Evolutionary conservation across 2,797 vertebrate genomes (phyloP), one percentile per base, ranked within the genome.

Genomic region (Onychomys torridus): DNA sequence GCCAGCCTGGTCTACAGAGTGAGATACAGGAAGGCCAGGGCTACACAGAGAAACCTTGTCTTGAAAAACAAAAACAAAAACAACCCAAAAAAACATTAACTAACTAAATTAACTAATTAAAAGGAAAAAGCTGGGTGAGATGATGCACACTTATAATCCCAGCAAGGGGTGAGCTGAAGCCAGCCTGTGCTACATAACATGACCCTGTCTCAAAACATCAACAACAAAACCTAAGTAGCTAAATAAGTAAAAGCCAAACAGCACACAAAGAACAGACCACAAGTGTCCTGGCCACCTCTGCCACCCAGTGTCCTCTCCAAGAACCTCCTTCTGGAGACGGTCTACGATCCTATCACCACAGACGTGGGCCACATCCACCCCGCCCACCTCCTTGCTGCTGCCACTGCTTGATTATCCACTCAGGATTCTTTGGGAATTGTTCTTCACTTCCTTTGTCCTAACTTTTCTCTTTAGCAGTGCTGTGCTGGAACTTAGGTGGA

Each of bases 301-400:
- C 27, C n/a, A 37, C 32, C 19, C 37, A 0, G 78, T 8, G 37
- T 76, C 67, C n/a, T 11, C 27, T 29, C 55, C 8, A 29, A 43
- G 52, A 76, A 13, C 55, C 73, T 43, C 1, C 1, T 37, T 21
- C 13, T 46, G 34, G 59, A 79, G 27, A 89, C 2, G 3, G 81
- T n/a, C 75, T 8, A 2, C 1, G 46, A 37, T 40, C n/a, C 34
- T 13, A 3, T 75, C 46, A 21, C 6, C 9, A 0, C 0, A 7
- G 2, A 5, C 0, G 0, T 7, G 49, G 43, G 40, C 3, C 0
- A 17, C 0, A 49, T 83, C 19, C 5, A 0, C 12, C 2, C 27
- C n/a, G 0, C 12, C 19, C 40, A 4, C 29, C 13, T 34, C 73
- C 13, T 25, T 8, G 86, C n/a, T 14, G 69, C n/a, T 34, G 69